These are phyloP conservation scores for Hipposideros armiger DNA, from an alignment of 2,113 vertebrate genomes.

Conservation along the genomic window DNA sequence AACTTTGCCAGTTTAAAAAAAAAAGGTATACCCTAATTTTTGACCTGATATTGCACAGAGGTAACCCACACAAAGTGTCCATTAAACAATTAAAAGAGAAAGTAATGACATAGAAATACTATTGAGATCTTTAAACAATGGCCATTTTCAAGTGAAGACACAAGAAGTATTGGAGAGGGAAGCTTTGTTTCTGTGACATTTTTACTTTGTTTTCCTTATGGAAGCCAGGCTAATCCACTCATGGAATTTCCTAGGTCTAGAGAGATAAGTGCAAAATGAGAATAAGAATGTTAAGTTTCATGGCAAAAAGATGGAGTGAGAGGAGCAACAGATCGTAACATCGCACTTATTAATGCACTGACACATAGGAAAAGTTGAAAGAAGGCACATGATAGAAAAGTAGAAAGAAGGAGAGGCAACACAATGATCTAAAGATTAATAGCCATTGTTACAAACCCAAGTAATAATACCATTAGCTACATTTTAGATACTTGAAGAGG, in stretches of 20 bases:
- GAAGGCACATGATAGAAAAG: not conserved
- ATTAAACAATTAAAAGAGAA: slow-evolving; percentile 4
- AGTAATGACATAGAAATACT: not conserved
- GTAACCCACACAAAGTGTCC: not conserved
- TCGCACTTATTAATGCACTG: not conserved
- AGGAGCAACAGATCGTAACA: not conserved
- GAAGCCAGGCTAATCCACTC: not conserved
- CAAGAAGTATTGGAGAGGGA: not conserved
- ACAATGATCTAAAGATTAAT: not conserved
- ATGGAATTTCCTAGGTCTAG: not conserved
- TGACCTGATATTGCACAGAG: not conserved
- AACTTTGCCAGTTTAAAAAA: not conserved
- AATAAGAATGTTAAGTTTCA: not conserved
- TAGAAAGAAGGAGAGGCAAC: not conserved
- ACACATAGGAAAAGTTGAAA: not conserved
- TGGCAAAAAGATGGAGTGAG: not conserved
- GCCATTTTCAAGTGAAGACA: not conserved
- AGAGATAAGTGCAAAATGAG: not conserved
- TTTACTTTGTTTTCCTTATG: not conserved
- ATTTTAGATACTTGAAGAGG: not conserved
- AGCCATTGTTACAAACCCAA: not conserved
- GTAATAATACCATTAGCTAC: not conserved
- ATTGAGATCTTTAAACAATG: not conserved
- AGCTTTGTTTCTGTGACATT: not conserved
- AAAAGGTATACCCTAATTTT: not conserved